Evolutionary conservation across 92 coral and sea anemone genomes (phyloP).

Genomic region (Phenganax marumi): DNA sequence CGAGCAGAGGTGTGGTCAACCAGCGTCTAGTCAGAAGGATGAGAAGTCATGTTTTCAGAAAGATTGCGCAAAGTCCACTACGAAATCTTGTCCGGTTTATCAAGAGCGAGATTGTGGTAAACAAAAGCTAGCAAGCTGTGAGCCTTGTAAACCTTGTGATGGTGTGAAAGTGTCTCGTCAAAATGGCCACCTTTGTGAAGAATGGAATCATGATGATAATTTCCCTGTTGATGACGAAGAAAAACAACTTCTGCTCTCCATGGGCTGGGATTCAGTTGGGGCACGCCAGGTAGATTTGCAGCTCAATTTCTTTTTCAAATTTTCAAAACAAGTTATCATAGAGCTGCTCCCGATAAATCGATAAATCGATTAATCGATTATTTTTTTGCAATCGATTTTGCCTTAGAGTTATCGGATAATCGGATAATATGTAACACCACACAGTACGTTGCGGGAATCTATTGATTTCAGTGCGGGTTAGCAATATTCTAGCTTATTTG

Average conservation of each 20-base stretch:
- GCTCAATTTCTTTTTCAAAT: neutral
- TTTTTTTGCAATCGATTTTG: no score
- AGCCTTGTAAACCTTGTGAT: neutral
- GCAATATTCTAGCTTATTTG: no score
- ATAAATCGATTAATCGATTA: no score
- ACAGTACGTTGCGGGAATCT: no score
- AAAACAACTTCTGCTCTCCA: slow-evolving; percentile 75
- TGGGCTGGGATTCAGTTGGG: slow-evolving; percentile 82
- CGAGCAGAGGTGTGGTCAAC: neutral
- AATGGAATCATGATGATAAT: slow-evolving; percentile 16
- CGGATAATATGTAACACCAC: no score
- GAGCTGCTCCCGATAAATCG: no score
- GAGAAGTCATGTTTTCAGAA: neutral
- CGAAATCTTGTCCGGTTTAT: neutral
- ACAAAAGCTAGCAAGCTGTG: neutral
- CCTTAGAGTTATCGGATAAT: no score
- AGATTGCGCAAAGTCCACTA: neutral
- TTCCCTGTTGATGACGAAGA: slow-evolving; percentile 87
- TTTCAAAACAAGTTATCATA: neutral
- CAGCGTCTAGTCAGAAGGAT: neutral
- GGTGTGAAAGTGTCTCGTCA: neutral
- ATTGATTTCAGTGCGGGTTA: no score
- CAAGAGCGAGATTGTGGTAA: neutral
- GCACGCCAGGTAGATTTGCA: slow-evolving; percentile 45
- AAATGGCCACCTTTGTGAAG: neutral